Percentiles rank a stretch among this genome's conserved stretches.
phyloP scores from a whole-genome alignment of 2,113 vertebrate species.

The Callocephalon fimbriatum region DNA sequence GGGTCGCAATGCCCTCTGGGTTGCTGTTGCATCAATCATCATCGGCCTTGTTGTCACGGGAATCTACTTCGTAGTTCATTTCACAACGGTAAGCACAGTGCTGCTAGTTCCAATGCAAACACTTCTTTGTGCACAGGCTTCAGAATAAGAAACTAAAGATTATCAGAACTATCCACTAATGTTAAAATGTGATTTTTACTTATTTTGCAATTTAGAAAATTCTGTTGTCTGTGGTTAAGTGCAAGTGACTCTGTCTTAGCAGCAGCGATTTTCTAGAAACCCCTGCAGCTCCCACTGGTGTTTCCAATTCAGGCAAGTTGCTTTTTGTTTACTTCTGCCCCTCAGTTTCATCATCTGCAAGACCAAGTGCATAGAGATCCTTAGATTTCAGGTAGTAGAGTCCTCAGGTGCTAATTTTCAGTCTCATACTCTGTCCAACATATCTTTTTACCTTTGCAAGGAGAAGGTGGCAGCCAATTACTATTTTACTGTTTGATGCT shows the following conservation, averaged over 20 bases:
- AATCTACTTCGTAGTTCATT: constrained; percentile 80
- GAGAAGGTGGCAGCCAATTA: neutral
- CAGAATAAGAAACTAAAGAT: neutral
- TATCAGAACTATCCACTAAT: neutral
- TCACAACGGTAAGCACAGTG: constrained; percentile 78
- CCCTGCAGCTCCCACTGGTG: neutral
- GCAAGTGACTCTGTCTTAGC: accelerated
- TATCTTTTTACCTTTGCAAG: neutral
- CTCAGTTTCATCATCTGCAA: neutral
- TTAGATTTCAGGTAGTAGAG: neutral
- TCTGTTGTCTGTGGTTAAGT: neutral
- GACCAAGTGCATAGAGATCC: neutral
- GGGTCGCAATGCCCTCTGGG: constrained; percentile 85
- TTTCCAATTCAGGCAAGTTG: neutral
- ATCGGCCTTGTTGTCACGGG: constrained; percentile 84
- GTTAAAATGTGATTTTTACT: neutral
- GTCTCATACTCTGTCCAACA: neutral
- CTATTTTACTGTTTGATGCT: neutral
- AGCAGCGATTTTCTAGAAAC: neutral
- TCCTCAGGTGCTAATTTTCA: neutral
- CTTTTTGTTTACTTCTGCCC: neutral
- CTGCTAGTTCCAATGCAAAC: neutral
- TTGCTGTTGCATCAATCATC: constrained; percentile 84
- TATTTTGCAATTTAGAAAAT: neutral
- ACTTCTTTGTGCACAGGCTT: neutral